A percentile compares a stretch with the other conserved stretches of the same genome.
Conservation (phyloP, 2,797 vertebrate genomes). For the Perodicticus potto region DNA sequence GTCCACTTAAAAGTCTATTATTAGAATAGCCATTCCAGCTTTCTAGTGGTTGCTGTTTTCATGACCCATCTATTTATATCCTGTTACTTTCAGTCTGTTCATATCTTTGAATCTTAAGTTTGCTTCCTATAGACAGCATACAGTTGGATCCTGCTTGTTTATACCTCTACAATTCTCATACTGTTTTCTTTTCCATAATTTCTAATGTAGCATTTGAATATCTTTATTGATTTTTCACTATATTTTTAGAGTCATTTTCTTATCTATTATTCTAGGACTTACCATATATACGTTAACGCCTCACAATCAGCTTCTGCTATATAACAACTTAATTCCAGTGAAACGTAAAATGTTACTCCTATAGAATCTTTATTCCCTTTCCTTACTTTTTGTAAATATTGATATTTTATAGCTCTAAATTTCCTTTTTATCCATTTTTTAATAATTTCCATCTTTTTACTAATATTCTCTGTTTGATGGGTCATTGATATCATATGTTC, state of each 20-base stretch:
- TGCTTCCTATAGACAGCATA: neutral
- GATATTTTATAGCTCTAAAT: neutral
- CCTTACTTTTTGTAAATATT: neutral
- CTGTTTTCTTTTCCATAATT: conserved; percentile 25
- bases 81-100: neutral
- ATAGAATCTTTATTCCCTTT: neutral
- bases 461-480: neutral
- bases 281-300: neutral
- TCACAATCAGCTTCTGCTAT: conserved; percentile 21
- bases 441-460: neutral
- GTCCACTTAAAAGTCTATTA: neutral
- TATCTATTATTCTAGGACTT: conserved; percentile 10
- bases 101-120: conserved; percentile 45
- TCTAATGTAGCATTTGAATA: conserved; percentile 40
- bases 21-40: neutral
- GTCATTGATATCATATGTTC: neutral
- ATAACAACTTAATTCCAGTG: conserved; percentile 46
- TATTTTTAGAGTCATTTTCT: conserved; percentile 31
- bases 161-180: neutral
- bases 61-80: neutral
- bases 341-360: conserved; percentile 12
- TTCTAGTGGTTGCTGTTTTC: neutral
- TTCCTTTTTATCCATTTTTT: neutral
- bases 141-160: neutral
- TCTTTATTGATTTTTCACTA: conserved; percentile 33